Percentiles rank a stretch among this genome's conserved stretches.
Evolutionary conservation across 2,113 vertebrate genomes (phyloP).

Genomic region (Neotoma lepida): DNA sequence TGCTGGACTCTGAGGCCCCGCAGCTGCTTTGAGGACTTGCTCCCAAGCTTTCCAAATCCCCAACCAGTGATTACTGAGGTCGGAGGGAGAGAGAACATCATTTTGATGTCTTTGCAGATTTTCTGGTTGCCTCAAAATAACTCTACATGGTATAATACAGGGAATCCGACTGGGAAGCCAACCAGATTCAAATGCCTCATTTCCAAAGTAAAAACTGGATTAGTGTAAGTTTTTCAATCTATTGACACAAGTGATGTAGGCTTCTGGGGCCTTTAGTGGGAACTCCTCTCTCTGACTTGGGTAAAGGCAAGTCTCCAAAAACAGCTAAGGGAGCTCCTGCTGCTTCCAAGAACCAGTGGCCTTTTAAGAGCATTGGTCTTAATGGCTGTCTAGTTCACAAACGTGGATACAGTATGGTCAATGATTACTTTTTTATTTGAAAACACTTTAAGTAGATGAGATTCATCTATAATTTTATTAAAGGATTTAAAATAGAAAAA

Average conservation of each 20-base stretch:
- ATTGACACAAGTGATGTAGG: not conserved
- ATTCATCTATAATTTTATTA: not conserved
- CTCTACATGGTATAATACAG: constrained; percentile 44
- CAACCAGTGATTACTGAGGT: constrained; percentile 76
- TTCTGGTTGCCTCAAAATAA: constrained; percentile 69
- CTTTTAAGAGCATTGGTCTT: not conserved
- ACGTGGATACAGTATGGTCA: not conserved
- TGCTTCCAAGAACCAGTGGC: not conserved
- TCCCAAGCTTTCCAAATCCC: constrained; percentile 65
- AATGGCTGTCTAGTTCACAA: not conserved
- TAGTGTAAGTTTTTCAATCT: constrained; percentile 1
- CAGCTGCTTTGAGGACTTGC: constrained; percentile 74
- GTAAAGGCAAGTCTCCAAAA: not conserved
- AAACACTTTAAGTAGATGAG: not conserved
- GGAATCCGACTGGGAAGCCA: constrained; percentile 50
- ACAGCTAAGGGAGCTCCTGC: not conserved
- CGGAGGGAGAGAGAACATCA: constrained; percentile 54
- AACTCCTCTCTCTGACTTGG: not conserved
- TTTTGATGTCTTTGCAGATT: constrained; percentile 70
- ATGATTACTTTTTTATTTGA: not conserved
- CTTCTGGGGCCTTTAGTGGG: not conserved
- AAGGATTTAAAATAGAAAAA: not conserved
- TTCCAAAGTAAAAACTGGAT: not conserved
- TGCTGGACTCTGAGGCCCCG: constrained; percentile 60
- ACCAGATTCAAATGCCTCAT: not conserved